Conservation (phyloP, 1,140 invertebrate species). For the Lucilia sericata region DNA sequence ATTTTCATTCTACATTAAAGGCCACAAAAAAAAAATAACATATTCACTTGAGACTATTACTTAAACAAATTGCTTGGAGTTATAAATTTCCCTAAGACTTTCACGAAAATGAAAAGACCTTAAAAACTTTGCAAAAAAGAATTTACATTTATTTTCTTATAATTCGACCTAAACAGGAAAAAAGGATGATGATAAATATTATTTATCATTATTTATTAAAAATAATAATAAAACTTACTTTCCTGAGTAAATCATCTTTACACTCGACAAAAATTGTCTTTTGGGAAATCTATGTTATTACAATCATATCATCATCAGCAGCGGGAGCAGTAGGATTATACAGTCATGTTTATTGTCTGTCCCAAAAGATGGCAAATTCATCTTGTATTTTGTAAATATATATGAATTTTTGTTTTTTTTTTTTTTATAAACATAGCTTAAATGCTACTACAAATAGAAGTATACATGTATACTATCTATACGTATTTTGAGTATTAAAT, state of each 20-base stretch:
- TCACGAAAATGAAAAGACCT: neutral
- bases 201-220: slow-evolving; percentile 24
- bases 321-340: neutral
- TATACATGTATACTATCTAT: too few species aligned
- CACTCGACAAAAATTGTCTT: slow-evolving; percentile 22
- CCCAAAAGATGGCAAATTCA: slow-evolving; percentile 34
- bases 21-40: neutral
- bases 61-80: neutral
- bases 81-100: slow-evolving; percentile 4
- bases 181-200: neutral
- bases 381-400: neutral
- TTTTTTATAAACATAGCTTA: too few species aligned
- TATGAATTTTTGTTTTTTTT: too few species aligned
- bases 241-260: slow-evolving; percentile 28
- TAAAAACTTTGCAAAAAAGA: too few species aligned
- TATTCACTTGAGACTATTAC: slow-evolving; percentile 11
- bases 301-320: slow-evolving; percentile 17
- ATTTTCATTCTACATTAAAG: neutral
- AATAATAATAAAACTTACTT: slow-evolving; percentile 18
- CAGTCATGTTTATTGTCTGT: neutral
- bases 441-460: too few species aligned
- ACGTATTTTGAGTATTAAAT: too few species aligned
- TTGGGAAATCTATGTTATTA: slow-evolving; percentile 33
- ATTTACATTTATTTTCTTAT: too few species aligned
- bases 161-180: neutral